These are phyloP conservation scores for Ochlodes sylvanus DNA, from an alignment of 2,888 invertebrate species.

Conservation along the genomic window DNA sequence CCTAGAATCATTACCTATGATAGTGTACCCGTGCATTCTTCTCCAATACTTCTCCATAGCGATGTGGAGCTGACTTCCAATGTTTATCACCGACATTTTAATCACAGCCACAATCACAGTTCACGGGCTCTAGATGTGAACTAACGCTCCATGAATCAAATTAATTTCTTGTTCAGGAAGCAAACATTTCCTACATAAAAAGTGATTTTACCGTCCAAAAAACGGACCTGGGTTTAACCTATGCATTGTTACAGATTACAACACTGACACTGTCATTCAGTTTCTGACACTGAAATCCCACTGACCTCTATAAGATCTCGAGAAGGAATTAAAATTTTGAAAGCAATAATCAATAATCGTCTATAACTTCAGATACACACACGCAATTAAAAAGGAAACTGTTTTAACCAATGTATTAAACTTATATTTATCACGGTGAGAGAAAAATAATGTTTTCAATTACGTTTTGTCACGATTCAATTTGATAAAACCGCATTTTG, in stretches of 20 bases:
- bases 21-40: slow-evolving; percentile 66
- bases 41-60: slow-evolving; percentile 60
- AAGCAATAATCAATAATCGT: too few species aligned
- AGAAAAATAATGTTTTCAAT: background rate
- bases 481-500: too few species aligned
- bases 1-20: slow-evolving; percentile 60
- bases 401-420: background rate
- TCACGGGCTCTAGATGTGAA: background rate
- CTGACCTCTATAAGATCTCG: background rate
- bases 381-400: background rate
- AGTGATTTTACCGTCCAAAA: slow-evolving; percentile 18
- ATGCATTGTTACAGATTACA: slow-evolving; percentile 13
- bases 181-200: slow-evolving; percentile 32
- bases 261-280: slow-evolving; percentile 20
- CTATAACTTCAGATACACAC: too few species aligned
- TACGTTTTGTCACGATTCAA: too few species aligned
- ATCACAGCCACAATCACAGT: slow-evolving; percentile 13
- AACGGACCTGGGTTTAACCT: slow-evolving; percentile 22
- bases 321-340: too few species aligned
- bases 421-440: background rate
- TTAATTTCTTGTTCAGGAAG: slow-evolving; percentile 28
- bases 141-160: slow-evolving; percentile 11
- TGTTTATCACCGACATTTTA: slow-evolving; percentile 43
- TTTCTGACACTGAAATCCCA: background rate
- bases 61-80: slow-evolving; percentile 57